Base-by-base conservation (phyloP, 2,113 vertebrate genomes). In the Microtus montanus region DNA sequence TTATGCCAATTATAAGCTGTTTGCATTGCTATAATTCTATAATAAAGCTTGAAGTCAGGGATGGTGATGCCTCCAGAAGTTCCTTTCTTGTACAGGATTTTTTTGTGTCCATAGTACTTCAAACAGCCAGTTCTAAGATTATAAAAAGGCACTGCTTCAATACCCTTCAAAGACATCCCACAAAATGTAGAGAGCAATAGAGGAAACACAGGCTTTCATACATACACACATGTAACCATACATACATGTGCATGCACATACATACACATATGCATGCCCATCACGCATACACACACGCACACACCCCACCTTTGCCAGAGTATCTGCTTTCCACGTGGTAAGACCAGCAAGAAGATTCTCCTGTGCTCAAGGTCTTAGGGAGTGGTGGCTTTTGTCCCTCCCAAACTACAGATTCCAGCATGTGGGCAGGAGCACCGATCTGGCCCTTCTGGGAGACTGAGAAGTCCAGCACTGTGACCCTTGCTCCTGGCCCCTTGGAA, bases 261-360 rank as follows among this genome's bases (percentile, higher is more conserved):
- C 58, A 58, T 20, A 58, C 58, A 58, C 58, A 58, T 20, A 58
- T 20, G 19, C 19, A 58, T 58, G 17, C 54, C 54, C 17, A 44
- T 2, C 44, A 10, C 0, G 8, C 9, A 30, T 2, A 4, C 75
- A 52, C 28, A 77, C 3, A 75, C 26, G 2, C 38, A 24, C 9
- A 41, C 38, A 28, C 73, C 2, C 10, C 33, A 58, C 20, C n/a
- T 24, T n/a, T 80, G 58, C 38, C 58, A 84, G n/a, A 83, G 26
- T 4, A 58, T 78, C 74, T 93, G 52, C 44, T 64, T 91, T 78
- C 44, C 30, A 35, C 11, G 4, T 28, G 38, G 71, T n/a, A 47
- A 19, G 19, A 15, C 10, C 9, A 17, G 70, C 14, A 70, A 70
- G 20, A 87, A 52, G 22, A 80, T 11, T 61, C 80, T 91, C 92